Evolutionary conservation across 2,797 vertebrate species (phyloP).

Genomic region (Propithecus perrieri): DNA sequence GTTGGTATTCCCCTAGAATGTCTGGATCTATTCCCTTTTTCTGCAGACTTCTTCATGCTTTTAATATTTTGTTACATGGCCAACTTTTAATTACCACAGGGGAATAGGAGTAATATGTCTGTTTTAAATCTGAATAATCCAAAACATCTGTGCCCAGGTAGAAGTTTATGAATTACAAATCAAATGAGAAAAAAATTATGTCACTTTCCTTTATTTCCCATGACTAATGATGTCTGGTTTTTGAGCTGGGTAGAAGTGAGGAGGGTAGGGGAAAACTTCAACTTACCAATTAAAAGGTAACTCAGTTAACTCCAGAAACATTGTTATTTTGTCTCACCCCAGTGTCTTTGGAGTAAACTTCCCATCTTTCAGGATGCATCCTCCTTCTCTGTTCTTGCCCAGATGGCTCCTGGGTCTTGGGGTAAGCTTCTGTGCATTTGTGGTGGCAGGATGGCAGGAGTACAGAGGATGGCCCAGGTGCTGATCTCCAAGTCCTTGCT

Average conservation of each 20-base stretch:
- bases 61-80: neutral
- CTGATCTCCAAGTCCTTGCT: neutral
- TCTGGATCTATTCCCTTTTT: neutral
- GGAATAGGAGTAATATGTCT: neutral
- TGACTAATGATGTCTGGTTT: neutral
- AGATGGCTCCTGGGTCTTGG: neutral
- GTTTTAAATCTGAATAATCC: neutral
- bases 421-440: neutral
- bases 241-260: neutral
- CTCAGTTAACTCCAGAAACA: neutral
- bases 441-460: neutral
- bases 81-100: neutral
- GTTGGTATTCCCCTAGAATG: neutral
- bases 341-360: neutral
- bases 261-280: neutral
- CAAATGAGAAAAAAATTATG: neutral
- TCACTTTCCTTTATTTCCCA: neutral
- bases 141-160: neutral
- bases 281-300: neutral
- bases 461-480: neutral
- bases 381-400: neutral
- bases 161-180: conserved; percentile 4
- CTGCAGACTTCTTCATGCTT: neutral
- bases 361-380: neutral
- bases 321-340: neutral